A percentile compares a stretch with the other conserved stretches of the same genome.
Conservation (phyloP, 2,113 vertebrate species). For the Microcebus lehilahytsara region DNA sequence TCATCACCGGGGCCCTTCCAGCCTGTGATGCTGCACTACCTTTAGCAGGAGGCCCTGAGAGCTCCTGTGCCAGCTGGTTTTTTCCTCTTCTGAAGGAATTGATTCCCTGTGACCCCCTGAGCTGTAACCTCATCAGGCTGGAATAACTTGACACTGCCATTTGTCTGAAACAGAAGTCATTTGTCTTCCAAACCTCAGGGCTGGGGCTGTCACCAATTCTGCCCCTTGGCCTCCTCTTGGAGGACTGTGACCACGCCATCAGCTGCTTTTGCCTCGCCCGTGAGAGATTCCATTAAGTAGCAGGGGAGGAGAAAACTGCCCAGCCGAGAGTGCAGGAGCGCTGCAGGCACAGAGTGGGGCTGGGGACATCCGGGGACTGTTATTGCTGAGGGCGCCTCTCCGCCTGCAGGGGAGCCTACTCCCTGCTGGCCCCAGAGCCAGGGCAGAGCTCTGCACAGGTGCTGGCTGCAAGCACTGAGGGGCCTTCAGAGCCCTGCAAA, state of each 20-base stretch:
- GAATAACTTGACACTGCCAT: conserved; percentile 16
- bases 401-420: neutral
- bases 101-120: conserved; percentile 22
- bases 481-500: neutral
- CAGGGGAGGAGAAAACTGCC: neutral
- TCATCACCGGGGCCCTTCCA: neutral
- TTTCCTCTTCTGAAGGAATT: neutral
- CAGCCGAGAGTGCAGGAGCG: rapidly evolving
- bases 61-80: neutral
- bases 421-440: neutral
- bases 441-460: neutral
- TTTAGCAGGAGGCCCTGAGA: neutral
- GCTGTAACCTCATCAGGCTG: conserved; percentile 58
- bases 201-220: conserved; percentile 11
- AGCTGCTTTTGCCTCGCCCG: neutral
- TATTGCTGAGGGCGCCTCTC: neutral
- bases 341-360: neutral
- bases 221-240: neutral
- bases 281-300: neutral
- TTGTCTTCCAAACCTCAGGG: conserved; percentile 39
- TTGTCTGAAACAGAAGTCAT: conserved; percentile 64
- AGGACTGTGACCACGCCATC: neutral
- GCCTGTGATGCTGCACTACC: neutral
- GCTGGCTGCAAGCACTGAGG: neutral
- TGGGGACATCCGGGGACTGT: neutral